These are phyloP conservation scores for Megalops atlanticus DNA, from an alignment of 2,113 vertebrate genomes.

Conservation along the genomic window DNA sequence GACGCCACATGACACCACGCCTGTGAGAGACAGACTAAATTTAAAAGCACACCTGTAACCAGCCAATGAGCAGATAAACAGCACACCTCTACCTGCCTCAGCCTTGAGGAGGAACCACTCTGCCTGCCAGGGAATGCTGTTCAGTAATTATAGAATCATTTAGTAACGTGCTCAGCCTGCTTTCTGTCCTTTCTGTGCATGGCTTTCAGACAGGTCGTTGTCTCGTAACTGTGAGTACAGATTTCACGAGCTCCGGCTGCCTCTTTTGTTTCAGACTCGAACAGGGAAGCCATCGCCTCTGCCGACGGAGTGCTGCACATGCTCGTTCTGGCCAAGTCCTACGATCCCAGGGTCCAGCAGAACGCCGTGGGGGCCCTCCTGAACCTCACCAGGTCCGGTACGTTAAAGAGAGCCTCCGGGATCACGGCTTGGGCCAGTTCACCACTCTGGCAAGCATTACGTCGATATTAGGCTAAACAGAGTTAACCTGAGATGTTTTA, in stretches of 20 bases:
- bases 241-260: not conserved
- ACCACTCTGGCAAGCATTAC: too few relatives aligned
- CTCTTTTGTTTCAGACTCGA: conserved; percentile 65
- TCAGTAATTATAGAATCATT: too few relatives aligned
- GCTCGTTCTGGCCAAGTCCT: conserved; percentile 71
- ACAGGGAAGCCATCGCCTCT: conserved; percentile 64
- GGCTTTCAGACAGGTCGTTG: not conserved
- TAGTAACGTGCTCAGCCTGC: too few relatives aligned
- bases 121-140: not conserved
- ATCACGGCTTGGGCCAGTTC: too few relatives aligned
- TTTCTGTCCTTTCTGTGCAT: too few relatives aligned
- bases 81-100: not conserved
- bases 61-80: not conserved
- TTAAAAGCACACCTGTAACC: not conserved
- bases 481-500: too few relatives aligned
- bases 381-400: conserved; percentile 78
- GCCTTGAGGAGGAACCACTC: not conserved
- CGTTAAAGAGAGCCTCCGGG: not conserved
- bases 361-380: conserved; percentile 76
- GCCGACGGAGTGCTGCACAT: conserved; percentile 69
- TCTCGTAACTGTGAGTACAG: not conserved
- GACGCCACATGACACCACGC: not conserved
- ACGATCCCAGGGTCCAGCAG: conserved; percentile 73
- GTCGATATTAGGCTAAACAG: too few relatives aligned
- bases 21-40: not conserved